Evolutionary conservation across 2,888 invertebrate species (phyloP), one percentile per base, ranked within the genome.

Genomic region (Athrips mouffetella): DNA sequence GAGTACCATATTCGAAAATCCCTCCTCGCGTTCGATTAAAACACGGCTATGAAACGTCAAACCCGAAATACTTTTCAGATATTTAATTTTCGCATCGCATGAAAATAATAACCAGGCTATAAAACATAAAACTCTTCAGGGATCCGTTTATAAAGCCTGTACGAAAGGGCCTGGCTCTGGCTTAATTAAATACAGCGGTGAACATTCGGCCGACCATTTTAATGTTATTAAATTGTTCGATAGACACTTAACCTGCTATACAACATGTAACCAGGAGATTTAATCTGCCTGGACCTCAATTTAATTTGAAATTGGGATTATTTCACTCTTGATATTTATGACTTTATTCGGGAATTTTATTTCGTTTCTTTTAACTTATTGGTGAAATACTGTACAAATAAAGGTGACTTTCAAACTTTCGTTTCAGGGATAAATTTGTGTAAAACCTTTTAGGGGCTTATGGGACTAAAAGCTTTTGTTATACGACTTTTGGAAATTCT

Each of bases 171-270:
- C 70, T 60, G 37, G 18, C n/a, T 63, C 60, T 52, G 64, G 68
- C 79, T 84, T 86, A 85, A 83, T 86, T 83, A 87, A 85, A 84
- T 79, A 82, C 77, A 74, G 68, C 68, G 70, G 68, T 66, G 72
- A 76, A 76, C 74, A 68, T 79, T 78, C 71, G 70, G 65, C 68
- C 73, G 76, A 73, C 73, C 77, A 79, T 83, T 87, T 83, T 78
- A 80, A 80, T 79, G 80, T 85, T 84, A 87, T 86, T 86, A 84
- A 86, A 85, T 80, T 82, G 83, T 84, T 81, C 80, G 78, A 76
- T 75, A 75, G 72, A 59, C 69, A 70, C 73, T 77, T 74, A 73
- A 75, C 76, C 71, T 68, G 67, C 63, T 70, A 73, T 73, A 37
- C 21, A n/a, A n/a, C 37, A 62, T 68, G 76, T 65, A 66, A 66